Conservation (phyloP, 2,888 invertebrate species). For the Eulithis prunata region DNA sequence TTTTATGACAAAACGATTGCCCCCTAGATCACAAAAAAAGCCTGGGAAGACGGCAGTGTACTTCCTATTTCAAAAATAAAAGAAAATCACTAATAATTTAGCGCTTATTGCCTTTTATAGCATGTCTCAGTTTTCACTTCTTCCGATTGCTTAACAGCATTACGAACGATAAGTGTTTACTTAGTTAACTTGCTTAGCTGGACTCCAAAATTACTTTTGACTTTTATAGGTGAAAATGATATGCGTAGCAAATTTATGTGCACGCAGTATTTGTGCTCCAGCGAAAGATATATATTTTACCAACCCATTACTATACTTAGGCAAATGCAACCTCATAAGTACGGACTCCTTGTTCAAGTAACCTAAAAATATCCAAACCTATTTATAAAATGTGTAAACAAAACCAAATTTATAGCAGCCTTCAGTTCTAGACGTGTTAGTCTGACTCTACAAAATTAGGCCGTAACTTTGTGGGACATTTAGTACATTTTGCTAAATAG, state of each 20-base stretch:
- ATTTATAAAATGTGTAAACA: constrained; percentile 49
- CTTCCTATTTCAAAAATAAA: too few species aligned
- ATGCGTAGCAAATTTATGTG: constrained; percentile 21
- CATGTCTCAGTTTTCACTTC: constrained; percentile 30
- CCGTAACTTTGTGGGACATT: too few species aligned
- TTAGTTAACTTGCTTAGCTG: constrained; percentile 50
- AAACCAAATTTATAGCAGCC: constrained; percentile 52
- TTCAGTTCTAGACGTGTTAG: constrained; percentile 54
- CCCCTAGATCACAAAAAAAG: too few species aligned
- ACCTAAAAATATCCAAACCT: constrained; percentile 7
- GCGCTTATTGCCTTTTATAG: too few species aligned
- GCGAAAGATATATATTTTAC: constrained; percentile 13
- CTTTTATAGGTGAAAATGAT: constrained; percentile 32
- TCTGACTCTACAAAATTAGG: too few species aligned
- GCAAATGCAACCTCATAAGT: too few species aligned
- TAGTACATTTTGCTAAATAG: too few species aligned
- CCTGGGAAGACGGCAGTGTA: too few species aligned
- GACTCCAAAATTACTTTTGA: constrained; percentile 32
- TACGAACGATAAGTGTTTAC: constrained; percentile 42
- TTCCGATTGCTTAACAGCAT: constrained; percentile 45
- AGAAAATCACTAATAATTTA: too few species aligned
- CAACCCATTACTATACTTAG: too few species aligned
- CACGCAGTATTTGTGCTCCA: constrained; percentile 16
- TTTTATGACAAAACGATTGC: too few species aligned
- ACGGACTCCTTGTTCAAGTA: too few species aligned